phyloP scores from a whole-genome alignment of 1,140 invertebrate genomes.

The Holotrichia oblita region DNA sequence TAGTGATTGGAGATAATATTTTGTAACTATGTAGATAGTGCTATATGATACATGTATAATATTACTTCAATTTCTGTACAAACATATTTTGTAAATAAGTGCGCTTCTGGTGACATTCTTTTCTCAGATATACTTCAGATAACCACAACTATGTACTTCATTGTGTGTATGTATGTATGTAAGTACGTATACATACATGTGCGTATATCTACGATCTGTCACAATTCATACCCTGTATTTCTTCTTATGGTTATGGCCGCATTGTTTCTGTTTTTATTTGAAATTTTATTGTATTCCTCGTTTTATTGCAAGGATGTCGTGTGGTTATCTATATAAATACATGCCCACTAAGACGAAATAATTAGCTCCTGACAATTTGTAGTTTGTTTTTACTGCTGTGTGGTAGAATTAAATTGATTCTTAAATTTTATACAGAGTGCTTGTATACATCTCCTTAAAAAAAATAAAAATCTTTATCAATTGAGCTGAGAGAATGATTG shows the following conservation, averaged over 20 bases:
- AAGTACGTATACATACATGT: not conserved
- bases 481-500: no score
- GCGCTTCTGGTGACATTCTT: not conserved
- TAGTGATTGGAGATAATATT: constrained; percentile 3
- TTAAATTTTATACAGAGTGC: no score
- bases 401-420: no score
- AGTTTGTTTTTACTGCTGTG: constrained; percentile 11
- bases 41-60: not conserved
- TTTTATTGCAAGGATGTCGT: not conserved
- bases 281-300: constrained; percentile 6
- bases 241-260: constrained; percentile 33
- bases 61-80: not conserved
- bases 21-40: not conserved
- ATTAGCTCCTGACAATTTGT: constrained; percentile 2
- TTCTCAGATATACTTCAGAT: not conserved
- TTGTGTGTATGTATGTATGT: not conserved
- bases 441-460: no score
- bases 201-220: constrained; percentile 28
- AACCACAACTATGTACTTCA: not conserved
- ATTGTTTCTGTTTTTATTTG: constrained; percentile 36
- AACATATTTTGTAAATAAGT: constrained; percentile 8
- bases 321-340: not conserved
- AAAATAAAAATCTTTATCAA: no score
- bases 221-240: constrained; percentile 3
- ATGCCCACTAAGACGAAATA: not conserved